Evolutionary conservation across 2,888 invertebrate species (phyloP).

Genomic region (Drosophila putrida): DNA sequence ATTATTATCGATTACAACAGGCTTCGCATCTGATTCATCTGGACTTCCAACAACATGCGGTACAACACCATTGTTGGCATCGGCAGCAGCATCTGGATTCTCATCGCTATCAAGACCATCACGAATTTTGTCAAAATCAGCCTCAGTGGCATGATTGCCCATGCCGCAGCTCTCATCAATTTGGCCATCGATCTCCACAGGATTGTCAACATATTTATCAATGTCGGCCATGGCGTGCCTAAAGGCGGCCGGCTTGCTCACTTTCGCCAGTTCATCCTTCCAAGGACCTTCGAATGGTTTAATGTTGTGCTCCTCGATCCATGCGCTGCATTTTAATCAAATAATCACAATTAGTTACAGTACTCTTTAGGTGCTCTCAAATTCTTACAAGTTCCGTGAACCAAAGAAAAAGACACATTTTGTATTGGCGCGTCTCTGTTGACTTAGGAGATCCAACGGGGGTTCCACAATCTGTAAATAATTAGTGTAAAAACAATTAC

Average conservation of each 20-base stretch:
- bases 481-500: slow-evolving; percentile 10
- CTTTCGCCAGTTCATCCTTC: slow-evolving; percentile 91
- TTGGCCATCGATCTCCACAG: slow-evolving; percentile 85
- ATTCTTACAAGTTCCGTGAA: slow-evolving; percentile 96
- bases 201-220: slow-evolving; percentile 91
- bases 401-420: slow-evolving; percentile 98
- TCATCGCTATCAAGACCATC: slow-evolving; percentile 85
- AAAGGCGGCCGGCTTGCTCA: slow-evolving; percentile 91
- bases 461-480: slow-evolving; percentile 92
- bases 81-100: slow-evolving; percentile 37
- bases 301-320: slow-evolving; percentile 94
- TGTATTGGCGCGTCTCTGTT: slow-evolving; percentile 90
- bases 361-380: slow-evolving; percentile 8
- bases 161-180: slow-evolving; percentile 77
- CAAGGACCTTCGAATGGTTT: slow-evolving; percentile 91
- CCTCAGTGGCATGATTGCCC: slow-evolving; percentile 87
- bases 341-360: neutral
- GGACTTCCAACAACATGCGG: slow-evolving; percentile 72
- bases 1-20: slow-evolving; percentile 53
- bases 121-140: slow-evolving; percentile 90
- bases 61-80: slow-evolving; percentile 70
- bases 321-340: slow-evolving; percentile 88
- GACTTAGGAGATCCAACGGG: slow-evolving; percentile 91
- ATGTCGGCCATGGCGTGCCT: slow-evolving; percentile 93
- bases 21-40: slow-evolving; percentile 57